A percentile compares a stretch with the other conserved stretches of the same genome.
Conservation (phyloP, 2,113 vertebrate species). For the Psilopogon haemacephalus region DNA sequence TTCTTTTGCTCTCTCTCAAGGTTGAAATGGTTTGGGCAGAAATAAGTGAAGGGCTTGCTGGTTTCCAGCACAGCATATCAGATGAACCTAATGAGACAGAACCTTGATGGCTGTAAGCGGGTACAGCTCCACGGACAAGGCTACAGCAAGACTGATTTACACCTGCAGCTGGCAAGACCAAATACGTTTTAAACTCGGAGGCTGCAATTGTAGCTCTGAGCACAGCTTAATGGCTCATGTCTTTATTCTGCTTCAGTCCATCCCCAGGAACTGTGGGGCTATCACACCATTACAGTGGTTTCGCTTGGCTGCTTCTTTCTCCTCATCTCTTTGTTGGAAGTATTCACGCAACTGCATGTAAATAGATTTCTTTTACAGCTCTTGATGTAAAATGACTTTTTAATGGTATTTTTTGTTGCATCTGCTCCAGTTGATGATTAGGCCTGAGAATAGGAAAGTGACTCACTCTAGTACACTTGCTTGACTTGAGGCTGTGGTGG, state of each 20-base stretch:
- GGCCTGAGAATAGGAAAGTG: background rate
- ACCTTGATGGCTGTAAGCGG: background rate
- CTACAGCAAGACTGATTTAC: background rate
- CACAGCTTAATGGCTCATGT: background rate
- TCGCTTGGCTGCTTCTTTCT: background rate
- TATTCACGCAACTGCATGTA: background rate
- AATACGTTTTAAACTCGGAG: background rate
- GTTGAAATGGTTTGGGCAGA: conserved; percentile 37
- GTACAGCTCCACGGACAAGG: background rate
- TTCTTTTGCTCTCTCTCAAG: conserved; percentile 18
- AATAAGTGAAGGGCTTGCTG: background rate
- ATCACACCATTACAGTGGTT: background rate
- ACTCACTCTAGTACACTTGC: background rate
- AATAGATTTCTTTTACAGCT: background rate
- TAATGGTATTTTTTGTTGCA: background rate
- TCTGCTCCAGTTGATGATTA: background rate
- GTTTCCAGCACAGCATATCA: background rate
- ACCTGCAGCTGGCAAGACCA: background rate
- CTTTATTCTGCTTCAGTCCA: background rate
- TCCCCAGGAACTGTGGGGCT: background rate
- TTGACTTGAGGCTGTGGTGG: background rate
- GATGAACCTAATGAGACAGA: background rate
- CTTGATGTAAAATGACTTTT: background rate
- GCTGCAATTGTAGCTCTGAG: background rate
- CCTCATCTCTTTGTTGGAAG: background rate